These are phyloP conservation scores for Heliconius eleuchia DNA, from an alignment of 1,140 invertebrate species.

Conservation along the genomic window DNA sequence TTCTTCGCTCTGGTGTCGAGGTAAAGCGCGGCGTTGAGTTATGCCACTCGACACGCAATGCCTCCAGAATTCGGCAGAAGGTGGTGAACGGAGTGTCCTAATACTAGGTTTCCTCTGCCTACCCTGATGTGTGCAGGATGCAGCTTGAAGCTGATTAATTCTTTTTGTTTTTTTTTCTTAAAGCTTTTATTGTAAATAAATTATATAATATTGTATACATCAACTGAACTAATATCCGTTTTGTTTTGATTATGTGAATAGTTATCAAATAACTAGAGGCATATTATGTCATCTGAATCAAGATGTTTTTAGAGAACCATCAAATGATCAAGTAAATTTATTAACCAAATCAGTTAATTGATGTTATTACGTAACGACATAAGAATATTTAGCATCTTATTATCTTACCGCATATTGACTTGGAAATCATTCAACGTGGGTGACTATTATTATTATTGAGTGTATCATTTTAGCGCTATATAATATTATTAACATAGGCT, in stretches of 20 bases:
- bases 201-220: not conserved
- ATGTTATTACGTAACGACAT: conserved; percentile 10
- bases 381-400: conserved; percentile 9
- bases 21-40: too few species aligned
- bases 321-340: conserved; percentile 45
- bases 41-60: too few species aligned
- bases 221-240: not conserved
- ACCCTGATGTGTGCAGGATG: too few species aligned
- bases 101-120: too few species aligned
- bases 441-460: conserved; percentile 37
- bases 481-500: conserved; percentile 32
- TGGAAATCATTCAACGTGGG: conserved; percentile 37
- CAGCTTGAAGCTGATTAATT: too few species aligned
- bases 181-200: not conserved
- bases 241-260: not conserved
- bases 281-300: not conserved
- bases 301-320: conserved; percentile 43
- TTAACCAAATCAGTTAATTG: conserved; percentile 37
- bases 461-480: conserved; percentile 39
- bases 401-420: conserved; percentile 21
- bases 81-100: too few species aligned
- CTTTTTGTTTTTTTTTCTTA: not conserved
- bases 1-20: too few species aligned
- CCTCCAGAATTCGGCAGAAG: too few species aligned
- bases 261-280: not conserved